Base-by-base conservation (phyloP, 1,140 invertebrate species). In the Caligus rogercresseyi region DNA sequence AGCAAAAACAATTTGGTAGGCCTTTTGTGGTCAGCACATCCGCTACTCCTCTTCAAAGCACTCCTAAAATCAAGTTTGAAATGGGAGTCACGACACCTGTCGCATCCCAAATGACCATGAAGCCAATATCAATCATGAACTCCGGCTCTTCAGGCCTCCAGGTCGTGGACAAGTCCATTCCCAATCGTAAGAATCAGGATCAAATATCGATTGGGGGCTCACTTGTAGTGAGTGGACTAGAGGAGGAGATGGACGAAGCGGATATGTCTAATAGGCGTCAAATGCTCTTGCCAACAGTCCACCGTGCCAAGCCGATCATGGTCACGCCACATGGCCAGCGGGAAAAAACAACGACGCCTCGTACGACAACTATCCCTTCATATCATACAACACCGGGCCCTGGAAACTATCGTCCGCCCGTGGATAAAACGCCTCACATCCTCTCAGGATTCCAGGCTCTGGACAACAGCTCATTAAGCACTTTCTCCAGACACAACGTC, bases 391-490 rank as follows among this genome's bases (percentile, higher is more conserved):
- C 24, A 3, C 54, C 54, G 3, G 57, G 57, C 2, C 57, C 57
- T n/a, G 57, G 57, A 15, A 60, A 60, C 16, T 60, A 60, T 60
- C 21, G 16, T 31, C 57, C 57, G 18, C 57, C 57, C 1, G 18
- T 60, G 23, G 57, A 60, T 3, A 60, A 26, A 3, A 26, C 57
- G 2, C 57, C 57, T 13, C 16, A 25, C 15, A 24, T 15, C 2
- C n/a, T 60, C 16, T n/a, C 15, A 25, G 57, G 57, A 18, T 24
- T 21, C 57, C 57, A 53, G 57, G 24, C 18, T 60, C 57, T 26
- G 57, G 57, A 60, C 57, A 60, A 15, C 57, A 60, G 43, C 57
- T 60, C 23, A 60, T 60, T 60, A 60, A 60, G 24, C 24, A 60
- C 26, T 60, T 24, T 43, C 16, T 60, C 7, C 31, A 43, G 31